Evolutionary conservation across 2,888 invertebrate genomes (phyloP), one percentile per base, ranked within the genome.

Genomic region (Coenonympha arcania): DNA sequence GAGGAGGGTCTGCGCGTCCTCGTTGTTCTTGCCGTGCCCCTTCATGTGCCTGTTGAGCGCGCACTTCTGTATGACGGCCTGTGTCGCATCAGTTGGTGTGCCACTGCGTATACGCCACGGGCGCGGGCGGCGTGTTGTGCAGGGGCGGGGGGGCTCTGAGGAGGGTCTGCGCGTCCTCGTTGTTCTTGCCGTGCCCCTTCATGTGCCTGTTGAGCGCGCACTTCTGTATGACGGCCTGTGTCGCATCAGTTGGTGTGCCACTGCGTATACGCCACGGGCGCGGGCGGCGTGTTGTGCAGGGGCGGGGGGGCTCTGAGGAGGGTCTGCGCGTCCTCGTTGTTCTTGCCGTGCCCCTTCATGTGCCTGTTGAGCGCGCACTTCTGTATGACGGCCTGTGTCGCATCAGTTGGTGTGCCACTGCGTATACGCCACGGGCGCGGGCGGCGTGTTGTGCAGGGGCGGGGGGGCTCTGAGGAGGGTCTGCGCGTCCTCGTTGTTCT

Each of bases 361-460:
- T 96, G 96, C 64, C 97, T 92, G 22, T 96, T 96, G 9, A 97
- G 87, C 62, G 97, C 96, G 82, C 96, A 96, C 61, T 95, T 90
- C 79, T 95, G 94, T 74, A 96, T 96, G 78, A 96, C 96, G 0
- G 95, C 95, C 76, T 95, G 96, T n/a, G n/a, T n/a, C n/a, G n/a
- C n/a, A n/a, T n/a, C n/a, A n/a, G n/a, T n/a, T n/a, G n/a, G n/a
- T n/a, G n/a, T n/a, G n/a, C n/a, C n/a, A n/a, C n/a, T n/a, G n/a
- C n/a, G n/a, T n/a, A n/a, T n/a, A n/a, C n/a, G n/a, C n/a, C n/a
- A n/a, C n/a, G n/a, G n/a, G n/a, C n/a, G n/a, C n/a, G n/a, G n/a
- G n/a, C n/a, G n/a, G n/a, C n/a, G n/a, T n/a, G n/a, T n/a, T n/a
- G n/a, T n/a, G n/a, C n/a, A n/a, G n/a, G n/a, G n/a, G n/a, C n/a